phyloP scores from a whole-genome alignment of 2,888 invertebrate genomes.

The Pammene fasciana region DNA sequence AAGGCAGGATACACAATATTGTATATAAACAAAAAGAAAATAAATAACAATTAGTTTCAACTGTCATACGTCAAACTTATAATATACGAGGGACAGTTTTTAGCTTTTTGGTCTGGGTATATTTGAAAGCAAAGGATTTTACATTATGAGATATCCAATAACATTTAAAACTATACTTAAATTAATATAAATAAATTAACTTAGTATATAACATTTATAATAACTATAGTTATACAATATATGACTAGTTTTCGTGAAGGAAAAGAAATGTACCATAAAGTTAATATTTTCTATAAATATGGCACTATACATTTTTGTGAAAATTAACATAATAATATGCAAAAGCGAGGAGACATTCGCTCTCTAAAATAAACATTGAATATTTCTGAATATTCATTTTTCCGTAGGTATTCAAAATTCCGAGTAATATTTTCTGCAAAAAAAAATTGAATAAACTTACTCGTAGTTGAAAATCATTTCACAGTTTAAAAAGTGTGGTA shows the following conservation, averaged over 20 bases:
- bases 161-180: slow-evolving; percentile 42
- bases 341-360: slow-evolving; percentile 32
- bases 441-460: no score
- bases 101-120: background rate
- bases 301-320: slow-evolving; percentile 46
- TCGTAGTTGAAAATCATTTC: no score
- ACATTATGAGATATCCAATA: background rate
- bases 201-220: slow-evolving; percentile 52
- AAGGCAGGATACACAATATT: no score
- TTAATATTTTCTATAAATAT: slow-evolving; percentile 53
- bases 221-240: slow-evolving; percentile 50
- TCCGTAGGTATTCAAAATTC: no score
- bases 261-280: slow-evolving; percentile 73
- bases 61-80: no score
- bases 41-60: no score
- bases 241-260: slow-evolving; percentile 75
- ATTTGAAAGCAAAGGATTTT: background rate
- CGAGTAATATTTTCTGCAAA: no score
- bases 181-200: slow-evolving; percentile 54
- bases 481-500: no score
- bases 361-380: background rate
- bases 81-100: background rate
- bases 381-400: no score
- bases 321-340: slow-evolving; percentile 33
- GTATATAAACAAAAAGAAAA: no score